phyloP scores from a whole-genome alignment of 2,797 vertebrate genomes.

The Zenarchopterus dispar region DNA sequence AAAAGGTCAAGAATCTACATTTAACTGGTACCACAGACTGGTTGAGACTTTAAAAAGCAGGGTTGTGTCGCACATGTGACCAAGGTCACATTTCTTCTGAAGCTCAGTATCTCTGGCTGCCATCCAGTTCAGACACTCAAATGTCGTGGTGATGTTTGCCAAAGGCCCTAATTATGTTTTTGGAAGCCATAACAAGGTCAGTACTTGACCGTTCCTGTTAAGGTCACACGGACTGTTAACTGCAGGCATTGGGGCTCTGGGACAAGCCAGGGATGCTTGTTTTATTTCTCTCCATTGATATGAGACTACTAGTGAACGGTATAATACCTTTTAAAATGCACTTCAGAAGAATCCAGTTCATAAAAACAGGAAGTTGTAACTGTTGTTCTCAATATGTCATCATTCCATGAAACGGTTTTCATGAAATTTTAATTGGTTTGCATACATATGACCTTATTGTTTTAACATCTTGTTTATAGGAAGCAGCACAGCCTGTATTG shows the following conservation, averaged over 20 bases:
- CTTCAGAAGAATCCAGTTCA: too few relatives aligned
- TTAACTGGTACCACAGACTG: conserved; percentile 38
- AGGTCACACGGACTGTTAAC: conserved; percentile 40
- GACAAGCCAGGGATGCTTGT: conserved; percentile 1
- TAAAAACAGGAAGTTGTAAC: too few relatives aligned
- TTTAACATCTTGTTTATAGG: conserved; percentile 73
- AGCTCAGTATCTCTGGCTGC: conserved; percentile 14
- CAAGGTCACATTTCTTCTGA: conserved; percentile 51
- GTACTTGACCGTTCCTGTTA: conserved; percentile 39
- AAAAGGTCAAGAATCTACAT: conserved; percentile 44
- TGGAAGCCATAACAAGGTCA: conserved; percentile 44
- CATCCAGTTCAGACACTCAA: conserved; percentile 12
- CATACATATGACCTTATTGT: neutral
- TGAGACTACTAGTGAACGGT: neutral
- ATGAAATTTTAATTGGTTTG: neutral
- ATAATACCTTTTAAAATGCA: conserved; percentile 4
- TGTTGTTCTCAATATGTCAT: too few relatives aligned
- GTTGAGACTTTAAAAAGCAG: conserved; percentile 30
- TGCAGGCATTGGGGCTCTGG: conserved; percentile 11
- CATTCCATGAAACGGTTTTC: too few relatives aligned
- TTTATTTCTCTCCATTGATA: fast-evolving
- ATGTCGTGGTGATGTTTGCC: conserved; percentile 37
- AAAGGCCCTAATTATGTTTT: conserved; percentile 63
- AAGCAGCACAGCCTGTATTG: conserved; percentile 97
- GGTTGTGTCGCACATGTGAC: conserved; percentile 35